Percentiles rank a stretch among this genome's conserved stretches.
Evolutionary conservation across 1,140 invertebrate species (phyloP).

Genomic region (Apis dorsata): DNA sequence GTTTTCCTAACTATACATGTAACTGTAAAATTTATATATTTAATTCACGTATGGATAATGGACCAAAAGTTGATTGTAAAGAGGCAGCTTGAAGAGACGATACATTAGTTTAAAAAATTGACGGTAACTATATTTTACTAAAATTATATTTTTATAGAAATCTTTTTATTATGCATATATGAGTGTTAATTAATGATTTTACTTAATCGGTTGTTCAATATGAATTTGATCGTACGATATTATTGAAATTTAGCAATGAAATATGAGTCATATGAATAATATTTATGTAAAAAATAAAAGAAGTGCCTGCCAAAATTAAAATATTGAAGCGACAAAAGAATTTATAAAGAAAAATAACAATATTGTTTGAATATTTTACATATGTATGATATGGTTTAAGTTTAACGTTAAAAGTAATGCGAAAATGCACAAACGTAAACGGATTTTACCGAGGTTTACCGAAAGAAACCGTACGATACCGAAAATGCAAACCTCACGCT

Average conservation of each 20-base stretch:
- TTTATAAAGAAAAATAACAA: slow-evolving; percentile 38
- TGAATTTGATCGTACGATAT: not conserved
- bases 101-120: slow-evolving; percentile 6
- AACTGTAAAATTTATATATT: slow-evolving; percentile 1
- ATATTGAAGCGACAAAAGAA: slow-evolving; percentile 47
- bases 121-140: not conserved
- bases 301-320: not conserved
- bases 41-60: slow-evolving; percentile 4
- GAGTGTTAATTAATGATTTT: slow-evolving; percentile 2
- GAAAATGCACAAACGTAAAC: slow-evolving; percentile 43
- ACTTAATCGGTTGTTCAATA: slow-evolving; percentile 20
- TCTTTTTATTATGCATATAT: slow-evolving; percentile 11
- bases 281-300: not conserved
- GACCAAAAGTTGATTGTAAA: not conserved
- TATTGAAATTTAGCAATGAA: slow-evolving; percentile 8
- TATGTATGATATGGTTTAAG: slow-evolving; percentile 61
- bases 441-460: slow-evolving; percentile 24
- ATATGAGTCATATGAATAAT: not conserved
- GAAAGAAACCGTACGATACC: slow-evolving; percentile 28
- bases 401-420: slow-evolving; percentile 49
- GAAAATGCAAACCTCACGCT: slow-evolving; percentile 21
- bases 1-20: not conserved
- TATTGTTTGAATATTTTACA: slow-evolving; percentile 47
- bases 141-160: not conserved
- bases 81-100: not conserved